phyloP scores from a whole-genome alignment of 2,888 invertebrate genomes.

The Pinctada fucata region DNA sequence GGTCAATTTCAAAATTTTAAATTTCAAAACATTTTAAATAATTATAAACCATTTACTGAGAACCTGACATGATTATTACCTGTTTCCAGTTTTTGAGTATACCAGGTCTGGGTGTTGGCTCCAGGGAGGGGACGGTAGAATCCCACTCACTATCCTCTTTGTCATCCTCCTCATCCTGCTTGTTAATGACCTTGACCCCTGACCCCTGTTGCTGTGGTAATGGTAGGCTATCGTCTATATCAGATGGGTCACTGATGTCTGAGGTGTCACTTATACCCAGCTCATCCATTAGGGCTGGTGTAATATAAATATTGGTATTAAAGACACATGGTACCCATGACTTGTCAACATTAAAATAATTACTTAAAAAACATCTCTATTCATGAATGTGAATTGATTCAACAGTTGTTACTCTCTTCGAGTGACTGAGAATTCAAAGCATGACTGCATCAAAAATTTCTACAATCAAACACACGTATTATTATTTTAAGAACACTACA shows the following conservation, averaged over 20 bases:
- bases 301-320: background rate
- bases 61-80: conserved; percentile 30
- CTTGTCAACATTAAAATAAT: no score
- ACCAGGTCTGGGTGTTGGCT: conserved; percentile 47
- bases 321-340: no score
- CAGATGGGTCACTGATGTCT: conserved; percentile 58
- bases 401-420: no score
- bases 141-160: conserved; percentile 71
- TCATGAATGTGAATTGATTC: no score
- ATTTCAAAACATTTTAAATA: no score
- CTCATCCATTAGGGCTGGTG: conserved; percentile 66
- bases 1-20: no score
- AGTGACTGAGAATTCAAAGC: no score
- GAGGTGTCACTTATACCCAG: conserved; percentile 68
- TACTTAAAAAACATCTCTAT: no score
- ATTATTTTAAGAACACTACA: no score
- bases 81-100: conserved; percentile 56
- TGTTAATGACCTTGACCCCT: background rate
- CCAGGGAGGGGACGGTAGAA: conserved; percentile 53
- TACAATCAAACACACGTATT: no score
- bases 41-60: no score
- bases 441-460: no score
- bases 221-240: conserved; percentile 41
- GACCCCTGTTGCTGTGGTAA: background rate
- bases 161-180: conserved; percentile 59